phyloP scores from a whole-genome alignment of 2,113 vertebrate genomes.

The Microtus montanus region DNA sequence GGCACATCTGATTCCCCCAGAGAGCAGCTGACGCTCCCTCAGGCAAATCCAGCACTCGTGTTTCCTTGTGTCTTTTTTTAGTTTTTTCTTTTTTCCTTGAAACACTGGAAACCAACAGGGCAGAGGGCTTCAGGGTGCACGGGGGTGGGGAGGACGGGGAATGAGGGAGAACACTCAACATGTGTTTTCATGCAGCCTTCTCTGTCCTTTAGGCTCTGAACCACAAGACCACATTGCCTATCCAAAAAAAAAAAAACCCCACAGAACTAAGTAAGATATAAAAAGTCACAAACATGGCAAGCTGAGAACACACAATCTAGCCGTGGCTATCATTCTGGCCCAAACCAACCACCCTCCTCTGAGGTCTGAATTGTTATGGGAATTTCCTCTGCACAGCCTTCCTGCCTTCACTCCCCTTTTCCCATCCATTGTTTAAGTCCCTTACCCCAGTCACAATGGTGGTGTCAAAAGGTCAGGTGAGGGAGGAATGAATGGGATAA shows the following conservation, averaged over 20 bases:
- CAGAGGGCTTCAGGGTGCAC: background rate
- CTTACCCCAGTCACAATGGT: background rate
- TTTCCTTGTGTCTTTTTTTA: background rate
- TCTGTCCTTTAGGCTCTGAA: background rate
- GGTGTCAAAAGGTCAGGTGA: background rate
- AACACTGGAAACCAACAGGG: background rate
- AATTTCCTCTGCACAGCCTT: background rate
- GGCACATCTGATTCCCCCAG: background rate
- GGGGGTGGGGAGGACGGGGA: background rate
- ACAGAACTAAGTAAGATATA: no score
- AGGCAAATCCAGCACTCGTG: background rate
- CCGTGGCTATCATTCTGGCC: background rate
- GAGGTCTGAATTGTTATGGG: background rate
- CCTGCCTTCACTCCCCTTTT: background rate
- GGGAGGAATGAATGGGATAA: no score
- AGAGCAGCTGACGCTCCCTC: background rate
- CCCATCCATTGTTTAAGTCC: slow-evolving; percentile 1
- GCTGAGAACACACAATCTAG: no score
- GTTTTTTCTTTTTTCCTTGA: background rate
- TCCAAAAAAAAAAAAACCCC: background rate
- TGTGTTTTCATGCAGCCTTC: background rate
- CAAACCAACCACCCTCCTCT: background rate
- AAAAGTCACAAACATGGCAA: background rate
- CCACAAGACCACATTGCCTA: background rate
- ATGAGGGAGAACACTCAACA: background rate